A percentile compares a stretch with the other conserved stretches of the same genome.
Conservation (phyloP, 2,797 vertebrate genomes). For the Pantherophis vulpinus region DNA sequence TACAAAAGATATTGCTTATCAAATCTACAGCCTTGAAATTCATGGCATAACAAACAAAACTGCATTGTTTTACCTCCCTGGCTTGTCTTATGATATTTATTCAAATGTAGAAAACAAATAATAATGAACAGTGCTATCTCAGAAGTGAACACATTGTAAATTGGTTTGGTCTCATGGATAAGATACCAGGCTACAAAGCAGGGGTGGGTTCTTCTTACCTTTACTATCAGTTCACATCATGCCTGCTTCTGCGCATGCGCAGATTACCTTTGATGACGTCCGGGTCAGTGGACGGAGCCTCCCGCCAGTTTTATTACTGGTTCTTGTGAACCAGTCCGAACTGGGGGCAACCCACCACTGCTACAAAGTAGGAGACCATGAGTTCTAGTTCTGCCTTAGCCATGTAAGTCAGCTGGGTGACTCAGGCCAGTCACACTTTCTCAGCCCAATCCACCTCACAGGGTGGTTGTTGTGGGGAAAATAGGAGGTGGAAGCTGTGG, state of each 20-base stretch:
- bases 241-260: too few relatives aligned
- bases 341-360: too few relatives aligned
- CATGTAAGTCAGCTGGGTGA: background rate
- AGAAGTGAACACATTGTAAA: background rate
- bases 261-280: too few relatives aligned
- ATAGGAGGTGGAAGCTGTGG: too few relatives aligned
- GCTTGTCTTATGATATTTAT: background rate
- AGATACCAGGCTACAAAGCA: background rate
- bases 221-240: too few relatives aligned
- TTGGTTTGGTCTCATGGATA: background rate
- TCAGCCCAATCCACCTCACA: background rate
- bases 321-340: too few relatives aligned
- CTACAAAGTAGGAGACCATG: background rate
- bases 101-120: background rate
- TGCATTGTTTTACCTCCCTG: background rate
- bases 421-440: background rate
- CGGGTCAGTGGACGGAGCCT: too few relatives aligned
- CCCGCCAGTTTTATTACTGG: too few relatives aligned
- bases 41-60: background rate
- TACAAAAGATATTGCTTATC: background rate
- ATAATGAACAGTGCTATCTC: background rate
- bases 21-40: background rate
- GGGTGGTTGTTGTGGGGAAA: too few relatives aligned
- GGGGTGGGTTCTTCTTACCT: too few relatives aligned
- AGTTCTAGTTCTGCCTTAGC: background rate